Conservation (phyloP, 2,888 invertebrate species). For the Andrena haemorrhoa region DNA sequence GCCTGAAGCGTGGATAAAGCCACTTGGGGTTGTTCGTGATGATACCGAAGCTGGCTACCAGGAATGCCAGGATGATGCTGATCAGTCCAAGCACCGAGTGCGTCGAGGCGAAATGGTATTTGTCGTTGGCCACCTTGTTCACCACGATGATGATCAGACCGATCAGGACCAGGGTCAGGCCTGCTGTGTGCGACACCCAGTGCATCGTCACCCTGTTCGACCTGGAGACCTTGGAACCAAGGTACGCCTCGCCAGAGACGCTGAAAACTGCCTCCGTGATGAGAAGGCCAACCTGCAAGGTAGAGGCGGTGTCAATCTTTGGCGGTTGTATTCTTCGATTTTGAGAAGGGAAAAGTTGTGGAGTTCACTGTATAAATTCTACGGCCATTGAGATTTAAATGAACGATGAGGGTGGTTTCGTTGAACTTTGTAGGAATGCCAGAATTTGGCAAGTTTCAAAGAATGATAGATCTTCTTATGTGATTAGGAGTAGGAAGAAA, state of each 20-base stretch:
- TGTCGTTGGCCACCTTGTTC: slow-evolving; percentile 70
- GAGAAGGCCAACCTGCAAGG: slow-evolving; percentile 76
- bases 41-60: slow-evolving; percentile 76
- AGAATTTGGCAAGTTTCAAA: too few species aligned
- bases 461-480: too few species aligned
- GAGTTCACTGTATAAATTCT: too few species aligned
- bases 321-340: neutral
- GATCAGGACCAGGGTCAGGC: slow-evolving; percentile 73
- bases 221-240: slow-evolving; percentile 73
- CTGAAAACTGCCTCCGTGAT: slow-evolving; percentile 79
- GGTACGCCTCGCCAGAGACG: slow-evolving; percentile 80
- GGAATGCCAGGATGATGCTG: slow-evolving; percentile 73
- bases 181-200: slow-evolving; percentile 79
- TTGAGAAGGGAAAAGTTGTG: neutral
- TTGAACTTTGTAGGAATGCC: too few species aligned
- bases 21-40: slow-evolving; percentile 79
- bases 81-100: slow-evolving; percentile 79
- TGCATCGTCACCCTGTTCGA: slow-evolving; percentile 77
- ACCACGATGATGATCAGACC: slow-evolving; percentile 78
- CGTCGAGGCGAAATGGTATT: slow-evolving; percentile 74
- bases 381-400: neutral
- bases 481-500: too few species aligned
- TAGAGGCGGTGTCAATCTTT: neutral
- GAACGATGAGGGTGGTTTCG: too few species aligned
- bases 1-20: slow-evolving; percentile 78